Base-by-base conservation (phyloP, 1,140 invertebrate species). In the Drosophila seguyi region DNA sequence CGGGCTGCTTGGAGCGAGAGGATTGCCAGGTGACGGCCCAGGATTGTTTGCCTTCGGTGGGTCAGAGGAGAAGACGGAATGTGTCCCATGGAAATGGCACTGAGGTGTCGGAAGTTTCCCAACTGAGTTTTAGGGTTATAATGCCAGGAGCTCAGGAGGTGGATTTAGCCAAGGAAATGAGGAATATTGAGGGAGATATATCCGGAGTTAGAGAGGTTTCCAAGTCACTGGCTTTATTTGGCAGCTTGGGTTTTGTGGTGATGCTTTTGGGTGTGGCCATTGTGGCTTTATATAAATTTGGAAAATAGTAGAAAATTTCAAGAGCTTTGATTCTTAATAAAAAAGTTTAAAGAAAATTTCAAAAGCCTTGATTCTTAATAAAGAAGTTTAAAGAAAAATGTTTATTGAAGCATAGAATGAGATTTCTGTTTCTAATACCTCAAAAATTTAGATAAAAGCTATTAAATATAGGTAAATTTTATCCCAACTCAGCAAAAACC, bases 1-100 rank as follows among this genome's bases (percentile, higher is more conserved):
- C 94, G 0, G 95, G 94, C 5, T 96, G 95, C 59, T 69, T 95
- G 13, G 94, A 95, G 34, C 91, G 93, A 0, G 81, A 90, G 7
- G 95, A 96, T 81, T 96, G 95, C 55, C 78, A 81, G 56, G 47
- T 92, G 4, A 78, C 80, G 22, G 20, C 61, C 0, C 75, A 83
- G 42, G 84, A 91, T 20, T 92, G 91, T 10, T 57, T 75, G 45
- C 62, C 75, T 0, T 65, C 61, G 3, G 60, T 71, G 14, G 53
- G 62, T 0, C 55, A 77, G 25, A 66, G 91, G 2, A 80, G 79
- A 0, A 66, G 83, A 62, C 79, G 91, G 63, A 67, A 86, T 47
- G 66, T 72, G 11, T 67, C 52, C 0, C 67, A 50, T 16, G 7
- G 10, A 0, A 29, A 52, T n/a, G 22, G 42, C 16, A 84, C 78